Base-by-base conservation (phyloP, 2,888 invertebrate genomes). In the Stomorhina lunata region DNA sequence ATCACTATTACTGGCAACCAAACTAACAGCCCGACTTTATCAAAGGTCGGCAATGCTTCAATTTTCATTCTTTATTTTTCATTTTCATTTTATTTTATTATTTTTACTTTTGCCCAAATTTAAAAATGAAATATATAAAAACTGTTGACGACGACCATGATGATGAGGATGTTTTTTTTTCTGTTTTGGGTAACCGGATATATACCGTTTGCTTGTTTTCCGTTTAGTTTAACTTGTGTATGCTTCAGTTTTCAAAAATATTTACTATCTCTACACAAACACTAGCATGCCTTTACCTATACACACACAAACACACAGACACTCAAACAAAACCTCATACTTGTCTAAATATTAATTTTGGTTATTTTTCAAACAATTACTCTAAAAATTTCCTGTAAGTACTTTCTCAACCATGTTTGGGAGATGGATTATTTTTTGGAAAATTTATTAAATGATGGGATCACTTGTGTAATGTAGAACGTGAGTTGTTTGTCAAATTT, bases 171-270 rank as follows among this genome's bases (percentile, higher is more conserved):
- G 22, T 40, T 71, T 25, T 34, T 65, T 66, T 81, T 68, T 65
- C 61, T 72, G 27, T 53, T 43, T 20, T 57, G n/a, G 29, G 37
- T 20, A 6, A 69, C 81, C 81, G 78, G 78, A 82, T 78, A 73
- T 69, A 78, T 82, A 82, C 78, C 81, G 81, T 82, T 82, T 82
- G 81, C 81, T 82, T 82, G 81, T 82, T 75, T 82, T 82, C 81
- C 81, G 81, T 78, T 82, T 50, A 82, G 81, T 78, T 82, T 82
- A 82, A 82, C 78, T 82, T 82, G 77, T 77, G 81, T 71, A 71
- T 77, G 78, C 81, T 82, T 69, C 48, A 65, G 69, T 65, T 69
- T 50, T 65, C 57, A 71, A 59, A 79, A 59, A 15, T 43, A 43
- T n/a, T n/a, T 43, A n/a, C n/a, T n/a, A 15, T 43, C 6, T 12